These are phyloP conservation scores for Drosophila tropicalis DNA, from an alignment of 1,140 invertebrate species.

Conservation along the genomic window DNA sequence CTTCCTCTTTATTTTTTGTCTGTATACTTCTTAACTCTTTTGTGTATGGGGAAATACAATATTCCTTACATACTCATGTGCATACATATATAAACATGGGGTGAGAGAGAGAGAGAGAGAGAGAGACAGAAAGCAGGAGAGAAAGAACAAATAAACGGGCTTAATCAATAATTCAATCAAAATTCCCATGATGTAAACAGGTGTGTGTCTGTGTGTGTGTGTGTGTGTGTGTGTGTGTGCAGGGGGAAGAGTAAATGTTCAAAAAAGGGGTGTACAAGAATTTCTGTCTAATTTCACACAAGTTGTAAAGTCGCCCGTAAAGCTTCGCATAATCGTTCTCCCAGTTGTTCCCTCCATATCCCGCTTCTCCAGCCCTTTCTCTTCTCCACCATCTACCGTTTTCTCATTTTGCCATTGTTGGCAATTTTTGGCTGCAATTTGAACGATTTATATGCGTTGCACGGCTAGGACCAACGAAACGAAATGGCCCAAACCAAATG, in stretches of 20 bases:
- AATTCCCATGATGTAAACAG: constrained; percentile 1
- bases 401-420: not conserved
- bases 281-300: constrained; percentile 56
- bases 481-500: constrained; percentile 55
- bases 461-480: constrained; percentile 22
- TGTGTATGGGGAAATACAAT: constrained; percentile 3
- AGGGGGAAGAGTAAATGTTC: not conserved
- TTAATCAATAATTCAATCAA: constrained; percentile 22
- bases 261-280: constrained; percentile 19
- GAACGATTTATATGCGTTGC: constrained; percentile 66
- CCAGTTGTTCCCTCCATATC: no score
- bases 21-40: not conserved
- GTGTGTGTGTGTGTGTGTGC: not conserved
- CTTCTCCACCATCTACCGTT: not conserved
- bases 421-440: constrained; percentile 28
- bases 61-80: not conserved
- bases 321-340: constrained; percentile 30
- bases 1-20: not conserved
- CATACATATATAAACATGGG: not conserved
- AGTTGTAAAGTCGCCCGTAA: constrained; percentile 39
- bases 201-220: not conserved
- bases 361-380: not conserved
- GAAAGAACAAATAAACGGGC: not conserved
- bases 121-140: not conserved
- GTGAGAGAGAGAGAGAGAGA: not conserved